Evolutionary conservation across 37 sponge, comb jelly and placozoan species (phyloP).

Genomic region (Halichondria panicea): DNA sequence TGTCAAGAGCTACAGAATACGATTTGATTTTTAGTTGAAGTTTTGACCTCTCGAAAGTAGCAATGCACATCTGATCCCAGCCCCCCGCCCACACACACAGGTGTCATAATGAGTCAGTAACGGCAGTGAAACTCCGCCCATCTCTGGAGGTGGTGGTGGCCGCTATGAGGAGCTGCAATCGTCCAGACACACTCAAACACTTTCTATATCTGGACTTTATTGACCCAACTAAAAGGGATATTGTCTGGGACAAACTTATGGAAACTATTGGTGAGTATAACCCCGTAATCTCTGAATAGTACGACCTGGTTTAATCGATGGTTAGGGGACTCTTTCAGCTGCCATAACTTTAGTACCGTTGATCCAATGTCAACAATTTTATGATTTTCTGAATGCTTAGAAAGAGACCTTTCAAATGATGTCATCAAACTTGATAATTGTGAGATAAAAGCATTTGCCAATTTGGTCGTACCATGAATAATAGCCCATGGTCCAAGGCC

Average conservation of each 20-base stretch:
- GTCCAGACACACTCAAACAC: conserved; percentile 55
- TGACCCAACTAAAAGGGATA: conserved; percentile 30
- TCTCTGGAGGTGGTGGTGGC: conserved; percentile 45
- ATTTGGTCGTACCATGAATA: too few relatives aligned
- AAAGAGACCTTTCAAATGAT: too few relatives aligned
- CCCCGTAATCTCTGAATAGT: too few relatives aligned
- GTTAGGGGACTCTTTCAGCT: too few relatives aligned
- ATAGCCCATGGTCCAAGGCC: too few relatives aligned
- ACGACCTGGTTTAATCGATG: too few relatives aligned
- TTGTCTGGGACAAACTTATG: conserved; percentile 57
- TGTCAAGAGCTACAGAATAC: background rate
- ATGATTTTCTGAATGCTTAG: too few relatives aligned
- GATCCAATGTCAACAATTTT: too few relatives aligned
- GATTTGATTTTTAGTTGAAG: background rate
- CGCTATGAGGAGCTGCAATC: conserved; percentile 23
- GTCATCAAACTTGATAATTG: too few relatives aligned
- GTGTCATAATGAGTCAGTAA: conserved; percentile 69
- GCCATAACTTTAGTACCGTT: too few relatives aligned
- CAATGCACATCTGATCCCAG: background rate
- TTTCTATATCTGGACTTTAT: conserved; percentile 77
- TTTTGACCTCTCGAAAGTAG: background rate
- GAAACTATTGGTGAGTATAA: conserved; percentile 10
- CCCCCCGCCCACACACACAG: too few relatives aligned
- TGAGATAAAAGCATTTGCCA: too few relatives aligned
- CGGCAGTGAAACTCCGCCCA: conserved; percentile 24